phyloP scores from a whole-genome alignment of 2,888 invertebrate genomes.

The Blastobasis adustella region DNA sequence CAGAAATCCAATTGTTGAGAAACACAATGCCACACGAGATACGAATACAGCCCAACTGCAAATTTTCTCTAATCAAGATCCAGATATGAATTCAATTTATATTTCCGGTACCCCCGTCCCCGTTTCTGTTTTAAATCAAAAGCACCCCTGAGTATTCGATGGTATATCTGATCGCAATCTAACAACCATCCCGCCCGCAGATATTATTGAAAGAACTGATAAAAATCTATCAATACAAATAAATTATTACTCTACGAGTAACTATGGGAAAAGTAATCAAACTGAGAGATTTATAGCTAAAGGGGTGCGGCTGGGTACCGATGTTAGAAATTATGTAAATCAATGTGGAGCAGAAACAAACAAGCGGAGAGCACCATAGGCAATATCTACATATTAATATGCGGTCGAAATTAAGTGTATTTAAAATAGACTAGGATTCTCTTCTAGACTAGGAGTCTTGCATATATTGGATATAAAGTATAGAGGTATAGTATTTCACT shows the following conservation, averaged over 20 bases:
- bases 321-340: conserved; percentile 8
- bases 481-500: too few species aligned
- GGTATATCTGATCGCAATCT: conserved; percentile 30
- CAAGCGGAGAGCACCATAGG: too few species aligned
- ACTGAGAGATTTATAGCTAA: conserved; percentile 26
- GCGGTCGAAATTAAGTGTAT: too few species aligned
- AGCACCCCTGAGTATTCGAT: conserved; percentile 37
- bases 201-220: conserved; percentile 39
- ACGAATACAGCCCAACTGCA: conserved; percentile 7
- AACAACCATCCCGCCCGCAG: conserved; percentile 28
- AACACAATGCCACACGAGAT: too few species aligned
- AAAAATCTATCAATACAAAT: conserved; percentile 48
- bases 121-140: conserved; percentile 62
- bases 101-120: conserved; percentile 41
- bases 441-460: too few species aligned
- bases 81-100: conserved; percentile 62
- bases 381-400: too few species aligned
- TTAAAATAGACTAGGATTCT: too few species aligned
- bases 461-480: too few species aligned
- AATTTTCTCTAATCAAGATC: conserved; percentile 32
- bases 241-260: conserved; percentile 24
- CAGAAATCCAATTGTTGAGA: too few species aligned
- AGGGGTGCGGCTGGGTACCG: conserved; percentile 17
- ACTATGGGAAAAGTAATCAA: conserved; percentile 32
- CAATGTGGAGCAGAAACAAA: too few species aligned